Percentiles rank a stretch among this genome's conserved stretches.
These are phyloP conservation scores for Tapirus indicus DNA, from an alignment of 2,797 vertebrate species.

Conservation along the genomic window DNA sequence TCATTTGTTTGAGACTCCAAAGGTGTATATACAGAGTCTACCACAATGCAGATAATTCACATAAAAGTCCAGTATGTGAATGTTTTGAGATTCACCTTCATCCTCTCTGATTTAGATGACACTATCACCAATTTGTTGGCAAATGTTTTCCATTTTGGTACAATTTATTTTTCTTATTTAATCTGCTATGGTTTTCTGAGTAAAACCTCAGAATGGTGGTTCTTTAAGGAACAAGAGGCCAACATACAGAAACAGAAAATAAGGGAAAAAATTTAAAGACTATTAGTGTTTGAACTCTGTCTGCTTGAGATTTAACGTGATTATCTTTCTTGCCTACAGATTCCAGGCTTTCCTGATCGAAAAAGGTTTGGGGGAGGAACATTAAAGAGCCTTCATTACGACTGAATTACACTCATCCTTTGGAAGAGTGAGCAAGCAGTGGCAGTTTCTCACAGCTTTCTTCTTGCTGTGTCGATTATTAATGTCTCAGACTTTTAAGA, in stretches of 20 bases:
- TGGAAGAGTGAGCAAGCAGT: constrained; percentile 27
- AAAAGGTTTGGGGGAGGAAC: constrained; percentile 93
- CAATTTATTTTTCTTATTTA: constrained; percentile 60
- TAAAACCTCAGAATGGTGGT: constrained; percentile 46
- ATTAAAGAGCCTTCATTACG: constrained; percentile 95
- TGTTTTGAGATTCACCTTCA: constrained; percentile 24
- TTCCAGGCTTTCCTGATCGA: constrained; percentile 94
- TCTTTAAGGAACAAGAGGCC: constrained; percentile 24
- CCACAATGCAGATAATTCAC: not conserved
- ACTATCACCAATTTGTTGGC: not conserved
- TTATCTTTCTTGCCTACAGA: constrained; percentile 87
- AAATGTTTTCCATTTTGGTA: constrained; percentile 52
- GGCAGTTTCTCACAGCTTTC: constrained; percentile 58
- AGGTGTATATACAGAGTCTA: not conserved
- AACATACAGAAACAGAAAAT: constrained; percentile 14
- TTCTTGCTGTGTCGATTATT: constrained; percentile 58
- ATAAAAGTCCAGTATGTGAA: not conserved
- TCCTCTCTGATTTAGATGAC: constrained; percentile 5
- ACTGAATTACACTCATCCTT: constrained; percentile 87
- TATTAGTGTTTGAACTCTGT: constrained; percentile 53
- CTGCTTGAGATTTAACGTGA: constrained; percentile 29
- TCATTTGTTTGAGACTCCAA: not conserved
- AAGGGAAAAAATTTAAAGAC: not conserved
- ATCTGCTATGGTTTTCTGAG: not conserved
- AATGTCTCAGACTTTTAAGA: constrained; percentile 51